Conservation (phyloP, 2,888 invertebrate species). For the Axea sp. region DNA sequence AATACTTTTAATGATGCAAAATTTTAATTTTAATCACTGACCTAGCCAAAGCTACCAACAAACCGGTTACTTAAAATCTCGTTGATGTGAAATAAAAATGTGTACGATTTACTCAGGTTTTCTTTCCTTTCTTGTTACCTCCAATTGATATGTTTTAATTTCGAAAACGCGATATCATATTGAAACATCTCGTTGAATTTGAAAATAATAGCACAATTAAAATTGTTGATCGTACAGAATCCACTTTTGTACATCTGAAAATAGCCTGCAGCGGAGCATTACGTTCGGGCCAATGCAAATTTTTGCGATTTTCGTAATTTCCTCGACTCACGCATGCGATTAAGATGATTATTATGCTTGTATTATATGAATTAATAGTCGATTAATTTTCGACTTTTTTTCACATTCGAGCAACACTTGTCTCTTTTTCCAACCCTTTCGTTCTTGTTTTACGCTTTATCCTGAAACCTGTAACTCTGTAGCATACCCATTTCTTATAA, state of each 20-base stretch:
- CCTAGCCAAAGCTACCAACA: conserved; percentile 69
- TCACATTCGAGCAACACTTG: no score
- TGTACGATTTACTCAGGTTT: conserved; percentile 6
- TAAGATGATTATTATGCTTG: conserved; percentile 13
- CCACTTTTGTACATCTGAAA: neutral
- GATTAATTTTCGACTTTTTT: conserved; percentile 34
- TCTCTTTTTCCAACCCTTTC: neutral
- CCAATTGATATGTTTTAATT: conserved; percentile 1
- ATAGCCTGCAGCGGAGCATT: conserved; percentile 7
- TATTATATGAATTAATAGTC: conserved; percentile 39
- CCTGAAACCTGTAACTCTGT: conserved; percentile 35
- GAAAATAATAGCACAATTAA: neutral
- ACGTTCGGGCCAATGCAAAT: conserved; percentile 27
- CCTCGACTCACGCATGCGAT: conserved; percentile 23
- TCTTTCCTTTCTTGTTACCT: conserved; percentile 17
- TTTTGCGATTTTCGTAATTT: conserved; percentile 32
- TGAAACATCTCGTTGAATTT: neutral
- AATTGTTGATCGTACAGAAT: conserved; percentile 3
- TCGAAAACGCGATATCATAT: neutral
- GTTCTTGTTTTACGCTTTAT: conserved; percentile 13
- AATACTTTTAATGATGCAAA: conserved; percentile 66
- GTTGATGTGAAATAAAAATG: conserved; percentile 57
- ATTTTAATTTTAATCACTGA: conserved; percentile 74
- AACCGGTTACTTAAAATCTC: conserved; percentile 72
- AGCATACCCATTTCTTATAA: conserved; percentile 9